These are phyloP conservation scores for Clostera curtula DNA, from an alignment of 2,888 invertebrate species.

Conservation along the genomic window DNA sequence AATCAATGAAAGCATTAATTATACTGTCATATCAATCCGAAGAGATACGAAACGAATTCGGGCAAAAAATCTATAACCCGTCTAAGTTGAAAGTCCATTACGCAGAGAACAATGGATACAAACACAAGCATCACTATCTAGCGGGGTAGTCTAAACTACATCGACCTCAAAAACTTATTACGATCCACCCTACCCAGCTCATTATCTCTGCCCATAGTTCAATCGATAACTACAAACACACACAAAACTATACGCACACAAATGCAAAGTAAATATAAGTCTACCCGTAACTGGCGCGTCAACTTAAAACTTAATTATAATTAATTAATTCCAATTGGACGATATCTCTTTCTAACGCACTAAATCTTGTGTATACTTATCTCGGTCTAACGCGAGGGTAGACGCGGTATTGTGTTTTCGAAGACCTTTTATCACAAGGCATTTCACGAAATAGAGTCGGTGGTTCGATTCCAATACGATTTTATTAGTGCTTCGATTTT, in stretches of 20 bases:
- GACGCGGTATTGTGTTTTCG: constrained; percentile 69
- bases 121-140: constrained; percentile 25
- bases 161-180: constrained; percentile 66
- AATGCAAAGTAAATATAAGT: constrained; percentile 55
- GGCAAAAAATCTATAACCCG: constrained; percentile 21
- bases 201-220: constrained; percentile 70
- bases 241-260: constrained; percentile 48
- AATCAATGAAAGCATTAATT: constrained; percentile 23
- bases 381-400: constrained; percentile 56
- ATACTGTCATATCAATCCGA: constrained; percentile 23
- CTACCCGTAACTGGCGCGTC: constrained; percentile 76
- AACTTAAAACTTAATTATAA: constrained; percentile 90
- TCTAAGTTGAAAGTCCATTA: constrained; percentile 17
- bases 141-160: constrained; percentile 30
- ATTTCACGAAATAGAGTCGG: constrained; percentile 62
- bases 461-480: constrained; percentile 66
- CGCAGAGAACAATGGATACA: constrained; percentile 11
- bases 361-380: constrained; percentile 63
- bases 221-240: constrained; percentile 66
- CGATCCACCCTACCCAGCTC: constrained; percentile 61
- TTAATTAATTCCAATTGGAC: constrained; percentile 84
- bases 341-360: constrained; percentile 52
- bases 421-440: constrained; percentile 71
- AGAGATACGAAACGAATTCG: constrained; percentile 18
- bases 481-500: constrained; percentile 67